Evolutionary conservation across 2,797 vertebrate species (phyloP).

Genomic region (Zalophus californianus): DNA sequence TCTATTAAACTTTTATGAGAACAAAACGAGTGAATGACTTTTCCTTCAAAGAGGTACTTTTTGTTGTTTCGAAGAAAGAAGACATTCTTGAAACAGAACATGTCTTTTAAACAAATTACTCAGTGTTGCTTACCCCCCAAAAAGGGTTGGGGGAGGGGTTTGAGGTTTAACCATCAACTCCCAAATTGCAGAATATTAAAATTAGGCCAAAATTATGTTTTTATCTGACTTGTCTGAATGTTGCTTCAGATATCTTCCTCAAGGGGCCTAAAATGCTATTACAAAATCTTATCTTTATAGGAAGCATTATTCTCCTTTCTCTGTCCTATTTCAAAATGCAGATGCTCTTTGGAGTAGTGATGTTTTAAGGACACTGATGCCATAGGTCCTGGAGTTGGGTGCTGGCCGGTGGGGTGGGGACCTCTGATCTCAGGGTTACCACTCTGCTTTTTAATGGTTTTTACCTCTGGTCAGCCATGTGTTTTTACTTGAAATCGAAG

Average conservation of each 20-base stretch:
- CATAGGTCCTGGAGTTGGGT: not conserved
- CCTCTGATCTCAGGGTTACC: too few species aligned
- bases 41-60: conserved; percentile 61
- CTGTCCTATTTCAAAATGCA: not conserved
- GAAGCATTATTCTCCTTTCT: not conserved
- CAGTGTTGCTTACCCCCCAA: not conserved
- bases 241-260: not conserved
- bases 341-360: not conserved
- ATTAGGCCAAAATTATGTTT: not conserved
- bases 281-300: not conserved
- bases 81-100: not conserved
- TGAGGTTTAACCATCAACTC: too few species aligned
- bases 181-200: not conserved
- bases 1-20: conserved; percentile 78
- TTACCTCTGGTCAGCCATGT: not conserved
- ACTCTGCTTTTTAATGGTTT: not conserved
- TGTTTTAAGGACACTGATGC: too few species aligned
- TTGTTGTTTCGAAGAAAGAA: conserved; percentile 49
- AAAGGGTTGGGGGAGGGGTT: not conserved
- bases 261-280: not conserved
- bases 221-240: not conserved
- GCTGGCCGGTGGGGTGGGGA: not conserved
- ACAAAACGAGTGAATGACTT: conserved; percentile 60
- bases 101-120: conserved; percentile 12
- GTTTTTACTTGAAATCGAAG: not conserved